Conservation (phyloP, 2,113 vertebrate genomes). For the Larimichthys polyactis region DNA sequence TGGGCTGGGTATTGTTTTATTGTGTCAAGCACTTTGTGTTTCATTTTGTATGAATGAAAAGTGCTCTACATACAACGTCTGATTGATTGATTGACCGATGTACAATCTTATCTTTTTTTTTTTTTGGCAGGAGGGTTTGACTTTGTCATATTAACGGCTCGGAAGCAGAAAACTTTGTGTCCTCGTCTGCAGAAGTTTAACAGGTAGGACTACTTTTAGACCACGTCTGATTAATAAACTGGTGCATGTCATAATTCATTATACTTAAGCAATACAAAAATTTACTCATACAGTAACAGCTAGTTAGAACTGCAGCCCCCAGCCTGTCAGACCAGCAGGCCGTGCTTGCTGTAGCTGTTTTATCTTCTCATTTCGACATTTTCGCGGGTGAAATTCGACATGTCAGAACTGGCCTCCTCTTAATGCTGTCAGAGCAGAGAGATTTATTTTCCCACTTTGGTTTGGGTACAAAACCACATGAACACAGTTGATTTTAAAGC, state of each 20-base stretch:
- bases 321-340: too few relatives aligned
- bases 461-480: background rate
- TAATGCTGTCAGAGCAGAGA: background rate
- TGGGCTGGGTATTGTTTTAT: too few relatives aligned
- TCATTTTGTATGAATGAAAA: too few relatives aligned
- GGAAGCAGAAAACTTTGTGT: background rate
- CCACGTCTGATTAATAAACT: background rate
- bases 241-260: too few relatives aligned
- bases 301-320: too few relatives aligned
- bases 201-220: background rate
- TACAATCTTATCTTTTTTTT: background rate
- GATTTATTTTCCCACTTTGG: background rate
- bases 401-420: conserved; percentile 6
- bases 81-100: too few relatives aligned
- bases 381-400: background rate
- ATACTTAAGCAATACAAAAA: too few relatives aligned
- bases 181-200: background rate
- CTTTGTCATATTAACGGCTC: background rate
- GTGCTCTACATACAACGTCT: too few relatives aligned
- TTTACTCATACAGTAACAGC: too few relatives aligned
- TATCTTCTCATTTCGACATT: background rate
- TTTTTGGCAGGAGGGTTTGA: background rate
- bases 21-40: too few relatives aligned
- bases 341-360: background rate
- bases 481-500: too few relatives aligned